Conservation (phyloP, 2,797 vertebrate species). For the Acanthurus leucopareius region DNA sequence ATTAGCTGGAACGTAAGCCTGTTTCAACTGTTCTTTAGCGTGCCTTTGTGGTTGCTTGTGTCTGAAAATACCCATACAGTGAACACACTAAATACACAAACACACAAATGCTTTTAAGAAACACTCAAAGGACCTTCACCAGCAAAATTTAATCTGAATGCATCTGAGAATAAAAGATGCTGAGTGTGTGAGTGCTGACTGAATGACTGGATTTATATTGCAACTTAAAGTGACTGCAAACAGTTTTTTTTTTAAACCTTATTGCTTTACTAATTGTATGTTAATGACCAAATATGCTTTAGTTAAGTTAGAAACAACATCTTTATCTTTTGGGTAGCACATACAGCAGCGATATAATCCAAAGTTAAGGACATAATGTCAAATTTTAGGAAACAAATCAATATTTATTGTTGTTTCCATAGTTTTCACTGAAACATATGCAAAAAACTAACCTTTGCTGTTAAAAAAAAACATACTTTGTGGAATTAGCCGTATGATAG, state of each 20-base stretch:
- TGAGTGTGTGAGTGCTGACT: slow-evolving; percentile 1
- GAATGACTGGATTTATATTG: neutral
- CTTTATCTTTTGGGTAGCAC: no score
- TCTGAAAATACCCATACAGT: slow-evolving; percentile 30
- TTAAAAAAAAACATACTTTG: no score
- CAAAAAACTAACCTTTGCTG: no score
- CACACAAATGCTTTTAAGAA: slow-evolving; percentile 33
- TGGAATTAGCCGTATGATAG: no score
- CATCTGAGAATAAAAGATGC: slow-evolving; percentile 13
- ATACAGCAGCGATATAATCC: no score
- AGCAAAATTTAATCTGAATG: slow-evolving; percentile 37
- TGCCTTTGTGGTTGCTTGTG: slow-evolving; percentile 38
- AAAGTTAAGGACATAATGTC: no score
- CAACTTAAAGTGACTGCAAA: neutral
- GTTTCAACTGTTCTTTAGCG: no score
- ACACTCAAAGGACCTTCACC: slow-evolving; percentile 33
- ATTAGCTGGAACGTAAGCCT: slow-evolving; percentile 18
- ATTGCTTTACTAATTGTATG: neutral
- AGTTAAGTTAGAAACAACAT: neutral
- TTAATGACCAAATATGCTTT: neutral
- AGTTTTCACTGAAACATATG: no score
- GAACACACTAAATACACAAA: slow-evolving; percentile 13
- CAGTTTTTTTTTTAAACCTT: neutral
- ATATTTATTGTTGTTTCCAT: no score
- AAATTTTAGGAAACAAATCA: no score